These are phyloP conservation scores for Pelecanoides urinatrix DNA, from an alignment of 2,113 vertebrate species.

Conservation along the genomic window DNA sequence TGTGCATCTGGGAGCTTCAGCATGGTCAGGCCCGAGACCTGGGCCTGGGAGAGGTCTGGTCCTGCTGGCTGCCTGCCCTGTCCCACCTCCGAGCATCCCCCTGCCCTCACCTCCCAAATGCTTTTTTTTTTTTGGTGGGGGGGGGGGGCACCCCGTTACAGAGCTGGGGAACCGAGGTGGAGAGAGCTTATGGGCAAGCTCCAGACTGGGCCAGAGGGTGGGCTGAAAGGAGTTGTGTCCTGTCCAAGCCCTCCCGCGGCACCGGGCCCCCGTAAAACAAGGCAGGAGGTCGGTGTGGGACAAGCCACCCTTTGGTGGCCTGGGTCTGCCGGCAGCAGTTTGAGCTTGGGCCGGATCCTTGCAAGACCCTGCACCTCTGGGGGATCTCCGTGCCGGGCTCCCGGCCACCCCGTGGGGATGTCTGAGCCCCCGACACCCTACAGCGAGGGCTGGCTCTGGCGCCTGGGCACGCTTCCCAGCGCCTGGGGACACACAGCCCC, in stretches of 20 bases:
- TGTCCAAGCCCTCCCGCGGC: neutral
- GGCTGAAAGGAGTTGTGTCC: neutral
- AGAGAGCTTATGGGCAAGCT: neutral
- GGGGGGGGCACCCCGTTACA: neutral
- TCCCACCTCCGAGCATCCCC: neutral
- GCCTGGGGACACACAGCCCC: neutral
- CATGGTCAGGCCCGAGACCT: neutral
- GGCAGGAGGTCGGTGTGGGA: neutral
- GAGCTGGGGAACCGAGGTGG: neutral
- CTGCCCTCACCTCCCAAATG: neutral
- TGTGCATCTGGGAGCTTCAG: neutral
- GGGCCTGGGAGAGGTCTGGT: neutral
- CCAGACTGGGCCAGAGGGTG: neutral
- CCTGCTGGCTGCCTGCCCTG: neutral
- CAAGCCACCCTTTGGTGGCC: neutral
- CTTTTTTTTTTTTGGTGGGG: neutral
- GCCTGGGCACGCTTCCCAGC: neutral
- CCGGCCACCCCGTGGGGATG: neutral
- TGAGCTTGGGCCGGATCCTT: neutral
- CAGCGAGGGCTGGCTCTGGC: neutral
- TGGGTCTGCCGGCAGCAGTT: neutral
- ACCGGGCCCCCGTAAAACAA: neutral
- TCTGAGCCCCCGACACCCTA: neutral
- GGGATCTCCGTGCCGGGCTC: fast-evolving
- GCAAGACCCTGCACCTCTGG: too few relatives aligned